Conservation (phyloP, 2,797 vertebrate genomes). For the Sarcoramphus papa region DNA sequence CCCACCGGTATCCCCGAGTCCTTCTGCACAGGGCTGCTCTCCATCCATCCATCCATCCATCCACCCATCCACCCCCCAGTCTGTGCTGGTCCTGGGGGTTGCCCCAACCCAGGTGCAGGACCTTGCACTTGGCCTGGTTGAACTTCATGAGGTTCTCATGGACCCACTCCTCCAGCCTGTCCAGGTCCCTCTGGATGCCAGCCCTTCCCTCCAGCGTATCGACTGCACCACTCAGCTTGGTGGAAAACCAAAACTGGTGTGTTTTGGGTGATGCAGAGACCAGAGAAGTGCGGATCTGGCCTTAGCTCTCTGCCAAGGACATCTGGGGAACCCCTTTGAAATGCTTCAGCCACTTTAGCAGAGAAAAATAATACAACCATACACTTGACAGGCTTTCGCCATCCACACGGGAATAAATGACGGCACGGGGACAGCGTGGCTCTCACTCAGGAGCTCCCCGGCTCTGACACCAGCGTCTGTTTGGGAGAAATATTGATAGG, state of each 20-base stretch:
- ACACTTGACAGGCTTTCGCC: fast-evolving
- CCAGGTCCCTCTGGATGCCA: no score
- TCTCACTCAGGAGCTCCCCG: background rate
- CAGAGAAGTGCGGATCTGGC: background rate
- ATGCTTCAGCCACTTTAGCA: background rate
- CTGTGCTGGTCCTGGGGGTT: background rate
- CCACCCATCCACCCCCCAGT: background rate
- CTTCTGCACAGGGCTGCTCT: background rate
- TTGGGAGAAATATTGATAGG: background rate
- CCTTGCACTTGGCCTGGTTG: background rate
- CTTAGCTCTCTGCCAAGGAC: background rate
- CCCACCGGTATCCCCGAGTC: background rate
- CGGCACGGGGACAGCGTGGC: fast-evolving
- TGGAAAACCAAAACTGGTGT: background rate
- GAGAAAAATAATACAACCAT: background rate
- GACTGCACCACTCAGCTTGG: fast-evolving
- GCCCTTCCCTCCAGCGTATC: background rate
- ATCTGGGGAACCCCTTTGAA: background rate
- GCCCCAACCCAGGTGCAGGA: background rate
- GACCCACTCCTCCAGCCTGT: no score
- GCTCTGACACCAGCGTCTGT: background rate
- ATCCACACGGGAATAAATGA: background rate
- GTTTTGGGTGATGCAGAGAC: background rate
- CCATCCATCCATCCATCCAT: background rate
- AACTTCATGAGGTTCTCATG: background rate